phyloP scores from a whole-genome alignment of 2,797 vertebrate genomes.

The Diplodus puntazzo region DNA sequence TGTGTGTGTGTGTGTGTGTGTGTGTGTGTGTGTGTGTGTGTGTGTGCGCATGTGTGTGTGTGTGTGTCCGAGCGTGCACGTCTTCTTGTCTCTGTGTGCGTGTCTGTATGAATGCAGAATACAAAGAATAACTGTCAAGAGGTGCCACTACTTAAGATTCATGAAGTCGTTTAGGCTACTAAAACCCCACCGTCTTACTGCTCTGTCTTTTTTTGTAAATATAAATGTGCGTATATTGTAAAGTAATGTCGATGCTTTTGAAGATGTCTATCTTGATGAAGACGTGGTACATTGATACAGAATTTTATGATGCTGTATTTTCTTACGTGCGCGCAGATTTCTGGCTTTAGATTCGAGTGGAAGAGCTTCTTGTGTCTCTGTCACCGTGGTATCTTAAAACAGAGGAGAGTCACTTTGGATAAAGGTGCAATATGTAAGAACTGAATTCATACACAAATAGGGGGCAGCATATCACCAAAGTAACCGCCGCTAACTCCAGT shows the following conservation, averaged over 20 bases:
- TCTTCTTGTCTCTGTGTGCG: conserved; percentile 23
- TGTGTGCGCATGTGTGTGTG: conserved; percentile 39
- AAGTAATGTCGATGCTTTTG: conserved; percentile 66
- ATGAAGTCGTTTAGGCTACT: conserved; percentile 58
- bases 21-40: conserved; percentile 34
- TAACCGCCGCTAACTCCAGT: no score
- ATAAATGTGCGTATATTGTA: conserved; percentile 67
- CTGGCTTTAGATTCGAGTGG: conserved; percentile 50
- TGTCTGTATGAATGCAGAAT: conserved; percentile 60
- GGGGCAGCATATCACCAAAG: no score
- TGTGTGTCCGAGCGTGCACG: conserved; percentile 18
- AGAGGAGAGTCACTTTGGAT: conserved; percentile 35
- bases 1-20: conserved; percentile 37
- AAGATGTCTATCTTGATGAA: conserved; percentile 68
- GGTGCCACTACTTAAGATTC: conserved; percentile 77
- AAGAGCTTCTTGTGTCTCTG: conserved; percentile 60
- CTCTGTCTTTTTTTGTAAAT: conserved; percentile 72
- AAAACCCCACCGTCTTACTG: conserved; percentile 60
- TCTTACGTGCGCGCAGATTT: conserved; percentile 62
- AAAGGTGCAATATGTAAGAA: no score
- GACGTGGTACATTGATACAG: conserved; percentile 77
- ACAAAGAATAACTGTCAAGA: conserved; percentile 65
- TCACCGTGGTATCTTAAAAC: conserved; percentile 58
- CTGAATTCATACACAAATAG: no score
- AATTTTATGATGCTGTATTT: conserved; percentile 69